Conservation (phyloP, 30 jellyfish, hydroid and myxozoan species). For the Aurelia sp. region DNA sequence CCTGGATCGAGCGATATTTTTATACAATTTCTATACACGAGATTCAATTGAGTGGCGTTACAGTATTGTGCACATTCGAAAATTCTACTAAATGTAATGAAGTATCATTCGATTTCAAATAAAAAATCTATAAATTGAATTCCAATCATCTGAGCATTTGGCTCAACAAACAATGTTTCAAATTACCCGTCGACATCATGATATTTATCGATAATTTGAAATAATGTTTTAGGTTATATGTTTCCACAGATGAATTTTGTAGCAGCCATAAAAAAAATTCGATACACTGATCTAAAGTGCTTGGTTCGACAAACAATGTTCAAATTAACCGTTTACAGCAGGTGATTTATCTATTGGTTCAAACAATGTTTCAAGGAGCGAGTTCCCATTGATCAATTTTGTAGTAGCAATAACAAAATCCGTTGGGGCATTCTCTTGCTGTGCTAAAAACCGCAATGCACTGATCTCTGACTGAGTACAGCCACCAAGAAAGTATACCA, state of each 20-base stretch:
- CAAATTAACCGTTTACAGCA: constrained; percentile 9
- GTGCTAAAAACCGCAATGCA: constrained; percentile 93
- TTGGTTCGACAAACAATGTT: too few species aligned
- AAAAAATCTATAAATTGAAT: too few species aligned
- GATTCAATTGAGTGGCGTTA: too few species aligned
- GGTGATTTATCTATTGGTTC: constrained; percentile 74
- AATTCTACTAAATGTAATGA: too few species aligned
- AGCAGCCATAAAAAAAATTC: constrained; percentile 64
- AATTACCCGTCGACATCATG: constrained; percentile 32
- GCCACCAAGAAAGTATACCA: constrained; percentile 98
- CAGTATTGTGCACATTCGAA: too few species aligned
- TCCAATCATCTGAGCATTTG: too few species aligned
- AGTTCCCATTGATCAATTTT: constrained; percentile 85
- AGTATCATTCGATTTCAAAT: too few species aligned
- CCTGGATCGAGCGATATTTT: too few species aligned
- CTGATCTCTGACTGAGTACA: constrained; percentile 97
- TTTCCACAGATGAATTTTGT: constrained; percentile 87
- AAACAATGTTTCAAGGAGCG: constrained; percentile 71
- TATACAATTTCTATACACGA: too few species aligned
- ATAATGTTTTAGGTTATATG: constrained; percentile 59
- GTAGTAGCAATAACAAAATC: constrained; percentile 95
- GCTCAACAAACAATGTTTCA: not conserved
- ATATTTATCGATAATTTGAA: constrained; percentile 65
- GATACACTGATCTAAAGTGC: too few species aligned
- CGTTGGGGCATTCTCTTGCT: constrained; percentile 94